A percentile compares a stretch with the other conserved stretches of the same genome.
phyloP scores from a whole-genome alignment of 2,797 vertebrate species.

The Siniperca undulata region DNA sequence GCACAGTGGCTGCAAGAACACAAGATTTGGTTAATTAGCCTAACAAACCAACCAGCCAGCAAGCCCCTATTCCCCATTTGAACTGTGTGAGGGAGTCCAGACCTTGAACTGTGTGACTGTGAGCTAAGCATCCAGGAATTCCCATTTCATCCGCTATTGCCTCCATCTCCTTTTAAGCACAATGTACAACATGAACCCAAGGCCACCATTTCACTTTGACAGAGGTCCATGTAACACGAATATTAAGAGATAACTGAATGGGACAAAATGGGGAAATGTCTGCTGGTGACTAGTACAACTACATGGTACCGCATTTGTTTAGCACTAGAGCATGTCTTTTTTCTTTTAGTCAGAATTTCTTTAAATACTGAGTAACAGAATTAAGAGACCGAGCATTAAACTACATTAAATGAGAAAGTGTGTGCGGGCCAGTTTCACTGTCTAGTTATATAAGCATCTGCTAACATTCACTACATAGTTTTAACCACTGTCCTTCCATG shows the following conservation, averaged over 20 bases:
- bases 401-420: slow-evolving; percentile 54
- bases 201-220: slow-evolving; percentile 40
- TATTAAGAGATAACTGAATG: slow-evolving; percentile 12
- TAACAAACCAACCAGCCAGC: slow-evolving; percentile 39
- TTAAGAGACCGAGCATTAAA: slow-evolving; percentile 33
- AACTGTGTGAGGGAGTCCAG: slow-evolving; percentile 55
- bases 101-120: slow-evolving; percentile 60
- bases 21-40: slow-evolving; percentile 66
- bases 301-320: not conserved
- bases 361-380: slow-evolving; percentile 32
- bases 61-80: slow-evolving; percentile 29
- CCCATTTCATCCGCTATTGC: slow-evolving; percentile 36
- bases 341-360: slow-evolving; percentile 5
- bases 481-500: slow-evolving; percentile 34
- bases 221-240: slow-evolving; percentile 26
- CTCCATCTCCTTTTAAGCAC: slow-evolving; percentile 69
- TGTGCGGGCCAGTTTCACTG: slow-evolving; percentile 56
- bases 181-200: slow-evolving; percentile 38
- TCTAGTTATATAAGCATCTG: slow-evolving; percentile 60
- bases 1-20: slow-evolving; percentile 37
- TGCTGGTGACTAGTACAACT: slow-evolving; percentile 1
- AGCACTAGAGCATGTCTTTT: not conserved
- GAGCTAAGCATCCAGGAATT: slow-evolving; percentile 76
- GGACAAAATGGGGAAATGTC: slow-evolving; percentile 18
- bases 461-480: slow-evolving; percentile 31